Conservation (phyloP, 2,888 invertebrate species). For the Luperina testacea region DNA sequence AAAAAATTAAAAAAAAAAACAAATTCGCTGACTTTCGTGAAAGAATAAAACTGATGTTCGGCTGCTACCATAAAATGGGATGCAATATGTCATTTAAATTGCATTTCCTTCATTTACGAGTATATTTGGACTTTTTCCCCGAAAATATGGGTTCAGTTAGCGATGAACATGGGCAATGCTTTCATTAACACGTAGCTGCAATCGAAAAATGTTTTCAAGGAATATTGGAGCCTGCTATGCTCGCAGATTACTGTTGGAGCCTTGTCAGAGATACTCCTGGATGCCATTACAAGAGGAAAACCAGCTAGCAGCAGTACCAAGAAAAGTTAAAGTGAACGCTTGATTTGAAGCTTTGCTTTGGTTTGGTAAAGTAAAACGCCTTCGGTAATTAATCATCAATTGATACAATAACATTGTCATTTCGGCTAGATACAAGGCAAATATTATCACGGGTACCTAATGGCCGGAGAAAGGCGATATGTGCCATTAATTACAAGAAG, state of each 20-base stretch:
- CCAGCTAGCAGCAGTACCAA: not conserved
- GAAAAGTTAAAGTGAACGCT: not conserved
- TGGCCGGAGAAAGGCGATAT: conserved; percentile 48
- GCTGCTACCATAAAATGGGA: not conserved
- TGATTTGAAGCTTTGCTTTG: not conserved
- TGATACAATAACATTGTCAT: conserved; percentile 17
- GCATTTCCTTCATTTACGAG: not conserved
- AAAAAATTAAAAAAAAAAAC: too few species aligned
- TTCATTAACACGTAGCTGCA: not conserved
- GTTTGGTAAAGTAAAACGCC: not conserved
- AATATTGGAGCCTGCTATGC: not conserved
- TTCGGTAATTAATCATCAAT: conserved; percentile 26
- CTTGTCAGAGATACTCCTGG: not conserved
- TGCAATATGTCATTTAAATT: not conserved
- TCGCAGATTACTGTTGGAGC: not conserved
- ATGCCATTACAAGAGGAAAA: not conserved
- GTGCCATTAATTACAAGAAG: conserved; percentile 48
- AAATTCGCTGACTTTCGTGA: not conserved
- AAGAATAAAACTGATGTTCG: not conserved
- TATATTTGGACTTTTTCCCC: not conserved
- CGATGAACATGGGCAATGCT: not conserved
- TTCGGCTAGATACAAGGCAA: conserved; percentile 9
- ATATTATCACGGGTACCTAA: conserved; percentile 31
- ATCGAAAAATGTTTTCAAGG: not conserved
- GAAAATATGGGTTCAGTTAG: not conserved